Evolutionary conservation across 2,113 vertebrate genomes (phyloP).

Genomic region (Tychaedon coryphoeus): DNA sequence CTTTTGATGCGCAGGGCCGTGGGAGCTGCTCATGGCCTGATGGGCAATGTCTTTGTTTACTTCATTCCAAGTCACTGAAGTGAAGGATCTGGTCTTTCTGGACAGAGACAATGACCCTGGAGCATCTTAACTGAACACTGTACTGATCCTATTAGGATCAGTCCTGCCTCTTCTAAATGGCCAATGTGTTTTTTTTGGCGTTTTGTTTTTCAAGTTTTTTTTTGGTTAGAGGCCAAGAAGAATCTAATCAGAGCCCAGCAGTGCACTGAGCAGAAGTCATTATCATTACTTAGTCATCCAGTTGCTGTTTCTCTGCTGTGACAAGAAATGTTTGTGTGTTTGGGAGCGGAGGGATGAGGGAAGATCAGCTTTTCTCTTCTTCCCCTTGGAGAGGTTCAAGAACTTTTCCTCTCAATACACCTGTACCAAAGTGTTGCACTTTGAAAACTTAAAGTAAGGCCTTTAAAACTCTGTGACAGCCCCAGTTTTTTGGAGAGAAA

Average conservation of each 20-base stretch:
- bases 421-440: neutral
- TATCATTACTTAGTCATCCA: slow-evolving; percentile 18
- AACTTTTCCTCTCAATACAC: neutral
- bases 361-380: neutral
- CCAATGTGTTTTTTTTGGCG: neutral
- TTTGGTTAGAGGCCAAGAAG: neutral
- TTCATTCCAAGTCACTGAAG: neutral
- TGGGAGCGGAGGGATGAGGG: rapidly evolving
- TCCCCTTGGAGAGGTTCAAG: neutral
- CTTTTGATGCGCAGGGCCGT: neutral
- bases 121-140: neutral
- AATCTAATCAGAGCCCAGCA: slow-evolving; percentile 19
- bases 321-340: neutral
- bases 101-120: neutral
- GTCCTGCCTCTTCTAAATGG: neutral
- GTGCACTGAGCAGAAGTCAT: neutral
- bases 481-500: neutral
- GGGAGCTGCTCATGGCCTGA: neutral
- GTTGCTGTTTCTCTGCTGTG: slow-evolving; percentile 11
- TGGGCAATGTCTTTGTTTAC: neutral
- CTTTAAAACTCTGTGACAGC: neutral
- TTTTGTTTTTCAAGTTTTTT: neutral
- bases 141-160: neutral
- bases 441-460: neutral
- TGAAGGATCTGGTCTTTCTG: neutral